Conservation (phyloP, 2,888 invertebrate genomes). For the Scaptomyza parva region DNA sequence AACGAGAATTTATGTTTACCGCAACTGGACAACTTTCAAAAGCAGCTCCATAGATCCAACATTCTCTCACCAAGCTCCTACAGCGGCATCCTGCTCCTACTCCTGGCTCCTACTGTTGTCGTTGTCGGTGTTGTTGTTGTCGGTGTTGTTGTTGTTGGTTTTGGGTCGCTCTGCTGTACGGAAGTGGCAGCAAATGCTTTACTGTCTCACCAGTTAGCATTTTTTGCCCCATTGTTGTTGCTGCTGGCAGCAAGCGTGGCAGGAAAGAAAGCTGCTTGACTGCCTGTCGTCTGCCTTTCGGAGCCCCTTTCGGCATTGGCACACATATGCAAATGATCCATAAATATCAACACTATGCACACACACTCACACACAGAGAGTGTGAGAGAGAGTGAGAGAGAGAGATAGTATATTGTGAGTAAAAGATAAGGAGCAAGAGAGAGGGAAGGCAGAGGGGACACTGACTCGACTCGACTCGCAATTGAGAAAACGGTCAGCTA, state of each 20-base stretch:
- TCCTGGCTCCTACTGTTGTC: background rate
- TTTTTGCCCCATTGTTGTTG: constrained; percentile 63
- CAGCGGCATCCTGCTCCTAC: background rate
- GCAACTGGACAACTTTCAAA: constrained; percentile 80
- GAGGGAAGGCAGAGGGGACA: background rate
- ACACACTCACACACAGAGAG: constrained; percentile 1
- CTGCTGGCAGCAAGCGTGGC: constrained; percentile 41
- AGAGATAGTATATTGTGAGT: background rate
- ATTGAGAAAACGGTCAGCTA: constrained; percentile 64
- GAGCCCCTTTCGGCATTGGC: constrained; percentile 46
- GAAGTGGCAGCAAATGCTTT: constrained; percentile 79
- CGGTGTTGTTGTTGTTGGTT: background rate
- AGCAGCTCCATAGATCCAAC: constrained; percentile 68
- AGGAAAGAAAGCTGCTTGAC: constrained; percentile 40
- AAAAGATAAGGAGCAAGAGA: background rate
- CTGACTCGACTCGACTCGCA: constrained; percentile 48
- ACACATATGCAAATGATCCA: constrained; percentile 79
- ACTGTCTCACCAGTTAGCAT: constrained; percentile 76
- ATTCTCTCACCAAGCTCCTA: constrained; percentile 15
- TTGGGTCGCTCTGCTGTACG: constrained; percentile 40
- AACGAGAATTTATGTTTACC: constrained; percentile 81
- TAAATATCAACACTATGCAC: constrained; percentile 76
- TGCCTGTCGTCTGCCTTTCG: constrained; percentile 6
- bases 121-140: background rate
- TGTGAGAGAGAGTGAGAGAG: background rate